Conservation (phyloP, 2,888 invertebrate species). For the Azorinus chamasolen region DNA sequence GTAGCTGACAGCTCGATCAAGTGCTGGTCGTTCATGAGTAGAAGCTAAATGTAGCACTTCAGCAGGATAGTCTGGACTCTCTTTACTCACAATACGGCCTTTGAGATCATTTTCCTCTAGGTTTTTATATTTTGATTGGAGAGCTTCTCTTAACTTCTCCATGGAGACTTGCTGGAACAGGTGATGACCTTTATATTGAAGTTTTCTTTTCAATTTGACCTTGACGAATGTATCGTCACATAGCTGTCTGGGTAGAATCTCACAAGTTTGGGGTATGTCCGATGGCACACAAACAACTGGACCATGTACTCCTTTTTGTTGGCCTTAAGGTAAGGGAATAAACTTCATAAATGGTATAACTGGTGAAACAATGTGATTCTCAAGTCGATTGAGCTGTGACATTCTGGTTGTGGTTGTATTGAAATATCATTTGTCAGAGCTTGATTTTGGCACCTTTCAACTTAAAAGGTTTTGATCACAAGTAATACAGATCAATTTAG, state of each 20-base stretch:
- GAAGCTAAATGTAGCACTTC: too few species aligned
- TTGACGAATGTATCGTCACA: not conserved
- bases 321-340: constrained; percentile 4
- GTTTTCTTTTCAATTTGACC: constrained; percentile 8
- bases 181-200: not conserved
- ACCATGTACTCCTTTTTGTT: constrained; percentile 1
- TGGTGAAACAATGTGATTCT: not conserved
- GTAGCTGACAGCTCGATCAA: too few species aligned
- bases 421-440: not conserved
- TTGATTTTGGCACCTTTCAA: constrained; percentile 1
- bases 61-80: too few species aligned
- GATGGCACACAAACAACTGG: constrained; percentile 5
- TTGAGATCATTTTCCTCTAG: too few species aligned
- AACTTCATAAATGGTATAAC: constrained; percentile 13
- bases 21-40: too few species aligned
- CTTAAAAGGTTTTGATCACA: not conserved
- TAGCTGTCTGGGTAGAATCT: not conserved
- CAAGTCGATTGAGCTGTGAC: not conserved
- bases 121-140: too few species aligned
- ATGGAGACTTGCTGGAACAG: too few species aligned
- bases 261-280: not conserved
- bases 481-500: constrained; percentile 7
- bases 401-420: not conserved
- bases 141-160: too few species aligned
- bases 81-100: too few species aligned